Evolutionary conservation across 1,140 invertebrate genomes (phyloP).

Genomic region (Xylocopa sonorina): DNA sequence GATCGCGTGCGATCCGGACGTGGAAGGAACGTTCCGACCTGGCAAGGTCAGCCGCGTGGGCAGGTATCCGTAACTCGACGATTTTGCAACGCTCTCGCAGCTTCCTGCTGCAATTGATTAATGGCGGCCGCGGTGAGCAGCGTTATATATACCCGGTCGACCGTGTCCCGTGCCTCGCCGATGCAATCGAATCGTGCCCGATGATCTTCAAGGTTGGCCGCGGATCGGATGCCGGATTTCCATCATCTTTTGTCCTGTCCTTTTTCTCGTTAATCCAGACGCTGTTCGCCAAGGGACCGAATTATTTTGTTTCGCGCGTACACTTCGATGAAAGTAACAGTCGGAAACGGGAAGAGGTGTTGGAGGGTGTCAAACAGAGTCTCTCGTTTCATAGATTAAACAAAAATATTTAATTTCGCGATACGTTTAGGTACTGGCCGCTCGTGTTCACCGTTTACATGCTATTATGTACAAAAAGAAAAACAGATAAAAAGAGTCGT

Average conservation of each 20-base stretch:
- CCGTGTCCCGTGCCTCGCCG: not conserved
- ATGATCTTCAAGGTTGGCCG: slow-evolving; percentile 15
- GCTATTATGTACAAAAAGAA: slow-evolving; percentile 41
- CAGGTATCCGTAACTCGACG: slow-evolving; percentile 69
- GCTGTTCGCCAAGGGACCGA: too few relatives aligned
- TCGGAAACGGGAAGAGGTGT: too few relatives aligned
- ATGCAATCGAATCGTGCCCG: not conserved
- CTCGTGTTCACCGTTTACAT: slow-evolving; percentile 63
- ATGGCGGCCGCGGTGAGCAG: slow-evolving; percentile 53
- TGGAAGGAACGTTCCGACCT: slow-evolving; percentile 64
- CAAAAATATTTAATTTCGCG: slow-evolving; percentile 75
- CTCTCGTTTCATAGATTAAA: slow-evolving; percentile 59
- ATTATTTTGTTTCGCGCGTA: too few relatives aligned
- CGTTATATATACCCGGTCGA: slow-evolving; percentile 5
- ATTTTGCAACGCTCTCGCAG: slow-evolving; percentile 68
- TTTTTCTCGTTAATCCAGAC: not conserved
- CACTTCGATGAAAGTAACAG: too few relatives aligned
- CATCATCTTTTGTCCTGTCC: not conserved
- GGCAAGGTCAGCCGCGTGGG: slow-evolving; percentile 69
- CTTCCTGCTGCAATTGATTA: slow-evolving; percentile 75
- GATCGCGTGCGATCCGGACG: slow-evolving; percentile 39
- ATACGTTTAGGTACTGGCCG: slow-evolving; percentile 73
- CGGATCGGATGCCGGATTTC: not conserved
- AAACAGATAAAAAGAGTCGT: not conserved
- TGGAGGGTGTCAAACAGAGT: not conserved